These are phyloP conservation scores for Drosophila leontia DNA, from an alignment of 1,140 invertebrate species.

Conservation along the genomic window DNA sequence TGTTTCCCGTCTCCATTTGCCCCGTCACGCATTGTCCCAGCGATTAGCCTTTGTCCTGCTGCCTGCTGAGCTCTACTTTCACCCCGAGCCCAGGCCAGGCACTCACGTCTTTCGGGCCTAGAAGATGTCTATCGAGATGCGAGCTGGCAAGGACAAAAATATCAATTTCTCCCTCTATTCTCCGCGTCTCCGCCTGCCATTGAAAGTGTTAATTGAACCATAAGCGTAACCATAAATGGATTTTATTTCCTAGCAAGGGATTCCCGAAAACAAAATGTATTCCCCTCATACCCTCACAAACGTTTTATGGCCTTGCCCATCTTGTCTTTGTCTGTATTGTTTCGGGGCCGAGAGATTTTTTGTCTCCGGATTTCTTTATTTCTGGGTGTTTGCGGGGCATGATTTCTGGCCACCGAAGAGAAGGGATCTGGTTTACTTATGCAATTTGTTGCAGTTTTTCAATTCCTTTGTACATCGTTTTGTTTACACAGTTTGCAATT, in stretches of 20 bases:
- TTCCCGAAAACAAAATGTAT: conserved; percentile 72
- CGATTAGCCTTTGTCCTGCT: conserved; percentile 69
- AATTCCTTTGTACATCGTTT: conserved; percentile 20
- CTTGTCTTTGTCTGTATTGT: conserved; percentile 55
- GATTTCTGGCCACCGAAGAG: conserved; percentile 55
- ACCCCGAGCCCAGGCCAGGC: conserved; percentile 29
- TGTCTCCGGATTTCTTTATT: conserved; percentile 22
- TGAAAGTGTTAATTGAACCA: conserved; percentile 84
- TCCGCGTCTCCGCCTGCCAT: conserved; percentile 43
- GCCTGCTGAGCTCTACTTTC: conserved; percentile 71
- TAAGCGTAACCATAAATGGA: conserved; percentile 84
- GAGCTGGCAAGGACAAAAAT: conserved; percentile 49
- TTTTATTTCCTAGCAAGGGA: conserved; percentile 77
- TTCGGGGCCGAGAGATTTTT: conserved; percentile 21
- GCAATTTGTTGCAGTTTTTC: conserved; percentile 77
- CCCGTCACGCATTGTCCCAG: conserved; percentile 63
- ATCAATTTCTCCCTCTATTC: conserved; percentile 48
- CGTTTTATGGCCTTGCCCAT: conserved; percentile 65
- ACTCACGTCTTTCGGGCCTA: conserved; percentile 36
- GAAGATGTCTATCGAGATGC: conserved; percentile 49
- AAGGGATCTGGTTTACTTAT: conserved; percentile 65
- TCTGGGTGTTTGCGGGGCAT: conserved; percentile 61
- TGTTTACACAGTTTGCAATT: conserved; percentile 51
- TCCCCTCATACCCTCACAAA: conserved; percentile 49
- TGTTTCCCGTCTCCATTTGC: conserved; percentile 35